These are phyloP conservation scores for Drosophila antonietae DNA, from an alignment of 2,888 invertebrate genomes.

Conservation along the genomic window DNA sequence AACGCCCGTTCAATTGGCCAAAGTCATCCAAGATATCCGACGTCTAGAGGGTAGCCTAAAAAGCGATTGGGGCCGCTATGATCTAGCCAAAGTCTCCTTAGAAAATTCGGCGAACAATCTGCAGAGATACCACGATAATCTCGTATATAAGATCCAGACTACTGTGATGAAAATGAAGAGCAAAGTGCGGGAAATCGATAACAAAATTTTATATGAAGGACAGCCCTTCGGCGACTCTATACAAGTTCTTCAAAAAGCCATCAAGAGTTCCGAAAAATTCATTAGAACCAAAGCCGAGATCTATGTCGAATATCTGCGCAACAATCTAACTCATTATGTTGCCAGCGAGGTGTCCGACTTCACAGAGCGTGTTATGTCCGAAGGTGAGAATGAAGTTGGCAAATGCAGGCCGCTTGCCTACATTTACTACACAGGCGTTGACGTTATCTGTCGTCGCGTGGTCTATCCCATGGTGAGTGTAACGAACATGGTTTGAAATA, in stretches of 20 bases:
- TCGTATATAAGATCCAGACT: slow-evolving; percentile 4
- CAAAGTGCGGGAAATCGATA: not conserved
- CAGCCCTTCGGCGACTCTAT: slow-evolving; percentile 88
- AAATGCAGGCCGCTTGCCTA: slow-evolving; percentile 92
- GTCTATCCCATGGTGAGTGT: slow-evolving; percentile 93
- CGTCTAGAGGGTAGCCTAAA: slow-evolving; percentile 27
- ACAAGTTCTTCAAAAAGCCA: slow-evolving; percentile 73
- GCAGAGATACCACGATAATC: slow-evolving; percentile 87
- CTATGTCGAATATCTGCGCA: slow-evolving; percentile 87
- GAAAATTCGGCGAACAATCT: slow-evolving; percentile 85
- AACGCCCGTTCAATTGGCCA: slow-evolving; percentile 40
- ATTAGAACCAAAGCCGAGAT: slow-evolving; percentile 88
- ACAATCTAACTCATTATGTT: slow-evolving; percentile 88
- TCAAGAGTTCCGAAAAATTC: slow-evolving; percentile 86
- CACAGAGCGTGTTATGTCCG: slow-evolving; percentile 83
- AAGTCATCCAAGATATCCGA: slow-evolving; percentile 30
- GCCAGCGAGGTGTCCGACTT: slow-evolving; percentile 85
- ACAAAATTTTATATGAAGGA: slow-evolving; percentile 7
- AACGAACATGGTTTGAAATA: not conserved
- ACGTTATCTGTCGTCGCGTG: slow-evolving; percentile 91
- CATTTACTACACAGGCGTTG: slow-evolving; percentile 91
- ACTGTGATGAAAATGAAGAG: not conserved
- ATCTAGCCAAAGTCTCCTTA: slow-evolving; percentile 44
- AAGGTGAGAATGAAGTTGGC: slow-evolving; percentile 89
- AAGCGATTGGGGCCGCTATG: slow-evolving; percentile 44